Base-by-base conservation (phyloP, 2,113 vertebrate species). In the Alouatta palliata region DNA sequence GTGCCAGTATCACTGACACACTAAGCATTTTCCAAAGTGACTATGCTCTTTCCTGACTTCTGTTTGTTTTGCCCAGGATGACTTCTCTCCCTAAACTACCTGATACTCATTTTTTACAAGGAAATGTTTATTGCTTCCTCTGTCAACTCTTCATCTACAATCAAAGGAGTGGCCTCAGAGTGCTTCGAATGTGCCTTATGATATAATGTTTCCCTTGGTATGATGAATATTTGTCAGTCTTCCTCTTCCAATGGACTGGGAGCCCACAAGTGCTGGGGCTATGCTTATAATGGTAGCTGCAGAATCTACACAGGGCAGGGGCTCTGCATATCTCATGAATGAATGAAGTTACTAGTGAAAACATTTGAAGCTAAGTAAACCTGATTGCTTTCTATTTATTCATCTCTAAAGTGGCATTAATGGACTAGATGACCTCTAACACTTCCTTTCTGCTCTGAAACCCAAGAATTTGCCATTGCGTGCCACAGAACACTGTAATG, bases 371-470 rank as follows among this genome's bases (percentile, higher is more conserved):
- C 19, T 68, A 84, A 79, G 37, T 64, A 80, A 14, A 27, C 40
- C 76, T 91, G 21, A 75, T n/a, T 66, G n/a, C 35, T 52, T 83
- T 47, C 6, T 27, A 77, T 96, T 71, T 86, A 73, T 90, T 96
- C 73, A 94, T 88, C 25, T 81, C 2, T 90, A 77, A 96, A 95
- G 37, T 79, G 3, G 27, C 49, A 12, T 71, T 79, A 73, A 87
- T 16, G 68, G 27, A 77, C 61, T 64, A 77, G 79, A 54, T 85
- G 66, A 86, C 64, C 10, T n/a, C 68, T 70, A 79, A 27, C 9
- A 90, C 21, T 91, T 96, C 16, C 54, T 68, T 95, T 93, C n/a
- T 47, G 75, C 25, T 95, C 58, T 47, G 37, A 96, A 94, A 83
- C 37, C 37, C 43, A 90, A 49, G 56, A 92, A 52, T 79, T 70